These are phyloP conservation scores for Bombus consobrinus DNA, from an alignment of 1,140 invertebrate genomes.

Conservation along the genomic window DNA sequence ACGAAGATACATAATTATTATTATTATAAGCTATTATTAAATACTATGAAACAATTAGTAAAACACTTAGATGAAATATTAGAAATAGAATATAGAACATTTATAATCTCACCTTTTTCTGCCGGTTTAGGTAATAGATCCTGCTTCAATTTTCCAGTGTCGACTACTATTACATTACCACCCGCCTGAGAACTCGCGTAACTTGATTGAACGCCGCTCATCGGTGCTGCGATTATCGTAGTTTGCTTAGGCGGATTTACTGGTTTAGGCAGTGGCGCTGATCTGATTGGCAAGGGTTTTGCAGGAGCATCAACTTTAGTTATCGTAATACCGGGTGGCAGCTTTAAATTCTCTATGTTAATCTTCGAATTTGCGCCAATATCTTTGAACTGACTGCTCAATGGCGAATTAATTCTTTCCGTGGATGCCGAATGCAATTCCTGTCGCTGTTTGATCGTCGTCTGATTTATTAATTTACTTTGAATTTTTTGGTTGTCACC, in stretches of 20 bases:
- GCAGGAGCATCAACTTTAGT: constrained; percentile 88
- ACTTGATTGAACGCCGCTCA: constrained; percentile 76
- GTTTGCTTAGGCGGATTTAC: constrained; percentile 76
- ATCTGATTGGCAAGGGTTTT: constrained; percentile 80
- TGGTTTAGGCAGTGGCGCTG: constrained; percentile 73
- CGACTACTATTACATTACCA: constrained; percentile 86
- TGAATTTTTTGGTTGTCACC: constrained; percentile 55
- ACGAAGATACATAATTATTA: neutral
- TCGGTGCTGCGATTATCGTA: constrained; percentile 80
- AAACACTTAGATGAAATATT: neutral
- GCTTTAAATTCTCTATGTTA: constrained; percentile 86
- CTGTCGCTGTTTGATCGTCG: constrained; percentile 61
- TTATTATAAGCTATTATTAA: neutral
- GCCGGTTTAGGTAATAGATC: constrained; percentile 75
- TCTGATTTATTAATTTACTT: constrained; percentile 44
- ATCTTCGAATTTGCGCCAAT: constrained; percentile 73
- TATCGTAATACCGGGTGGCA: constrained; percentile 92
- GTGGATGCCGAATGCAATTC: constrained; percentile 50
- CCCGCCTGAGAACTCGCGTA: constrained; percentile 80
- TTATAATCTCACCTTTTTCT: constrained; percentile 72
- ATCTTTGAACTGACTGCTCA: constrained; percentile 76
- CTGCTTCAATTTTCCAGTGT: constrained; percentile 85
- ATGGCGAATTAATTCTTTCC: constrained; percentile 61
- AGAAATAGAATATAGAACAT: neutral
- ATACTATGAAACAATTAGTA: no score